Conservation (phyloP, 2,888 invertebrate genomes). For the Drosophila kokeensis region DNA sequence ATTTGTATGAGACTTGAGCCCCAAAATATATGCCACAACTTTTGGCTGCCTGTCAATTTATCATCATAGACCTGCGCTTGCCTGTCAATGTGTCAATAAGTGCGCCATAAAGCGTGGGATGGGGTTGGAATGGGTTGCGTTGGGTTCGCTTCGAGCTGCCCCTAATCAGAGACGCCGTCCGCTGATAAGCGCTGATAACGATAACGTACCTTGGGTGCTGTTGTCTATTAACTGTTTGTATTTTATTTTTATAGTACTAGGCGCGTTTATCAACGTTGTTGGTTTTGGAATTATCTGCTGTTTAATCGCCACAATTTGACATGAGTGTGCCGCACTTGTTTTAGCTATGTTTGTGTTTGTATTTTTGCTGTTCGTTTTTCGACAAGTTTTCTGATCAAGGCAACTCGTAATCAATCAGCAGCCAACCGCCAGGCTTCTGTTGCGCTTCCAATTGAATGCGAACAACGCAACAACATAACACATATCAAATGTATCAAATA, state of each 20-base stretch:
- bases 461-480: conserved; percentile 30
- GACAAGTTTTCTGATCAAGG: conserved; percentile 23
- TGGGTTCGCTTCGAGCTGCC: conserved; percentile 9
- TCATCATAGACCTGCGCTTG: conserved; percentile 71
- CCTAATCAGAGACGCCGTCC: conserved; percentile 41
- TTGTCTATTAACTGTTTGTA: conserved; percentile 64
- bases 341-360: conserved; percentile 55
- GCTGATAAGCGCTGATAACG: conserved; percentile 51
- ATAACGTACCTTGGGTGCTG: conserved; percentile 51
- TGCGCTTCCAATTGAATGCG: conserved; percentile 29
- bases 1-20: conserved; percentile 34
- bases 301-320: conserved; percentile 75
- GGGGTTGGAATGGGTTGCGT: neutral
- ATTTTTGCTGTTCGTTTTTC: conserved; percentile 29
- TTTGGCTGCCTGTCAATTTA: conserved; percentile 69
- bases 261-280: conserved; percentile 62
- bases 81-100: conserved; percentile 81
- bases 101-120: conserved; percentile 61
- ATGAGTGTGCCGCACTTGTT: conserved; percentile 74
- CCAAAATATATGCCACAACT: conserved; percentile 65
- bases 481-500: conserved; percentile 22
- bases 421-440: conserved; percentile 42
- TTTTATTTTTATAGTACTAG: conserved; percentile 32
- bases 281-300: conserved; percentile 77
- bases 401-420: conserved; percentile 42